Base-by-base conservation (phyloP, 1,140 invertebrate genomes). In the Cotesia vestalis region DNA sequence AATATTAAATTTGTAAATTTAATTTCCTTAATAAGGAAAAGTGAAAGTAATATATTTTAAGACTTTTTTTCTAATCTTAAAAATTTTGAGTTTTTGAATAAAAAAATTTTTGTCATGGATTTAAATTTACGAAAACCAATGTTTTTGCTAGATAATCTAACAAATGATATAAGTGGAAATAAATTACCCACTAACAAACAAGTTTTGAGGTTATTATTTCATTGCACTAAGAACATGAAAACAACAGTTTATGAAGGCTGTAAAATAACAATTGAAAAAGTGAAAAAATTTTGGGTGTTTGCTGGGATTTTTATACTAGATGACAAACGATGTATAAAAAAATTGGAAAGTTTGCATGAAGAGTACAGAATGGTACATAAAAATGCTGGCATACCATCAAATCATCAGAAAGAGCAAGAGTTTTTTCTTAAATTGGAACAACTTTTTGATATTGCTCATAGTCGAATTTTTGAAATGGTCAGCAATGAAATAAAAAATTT, bases 331-430 rank as follows among this genome's bases (percentile, higher is more conserved):
- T 72, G 74, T 62, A 62, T 75, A 1, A 36, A 46, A 35, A 72
- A 75, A 72, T 57, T 72, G 20, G 55, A 70, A 69, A 53, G 35
- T n/a, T 38, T 70, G 14, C 61, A 75, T 55, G 34, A 66, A 36
- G 52, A 71, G 6, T 75, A 36, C 12, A 68, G 67, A 64, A 67
- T 27, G 51, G 38, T 70, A 11, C 70, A 75, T 35, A 75, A 72
- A 72, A 66, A 36, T 66, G 14, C 40, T 55, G 27, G 61, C 1
- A 20, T 12, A 66, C n/a, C 51, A 55, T 35, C 8, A n/a, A 66
- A 61, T 53, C 27, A 62, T 8, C 60, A 62, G 20, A 36, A 62
- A 20, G 53, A 62, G 46, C 6, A 62, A 66, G 63, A 17, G 36
- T 66, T 66, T 52, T 66, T 36, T 12, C n/a, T 52, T 9, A 66